Evolutionary conservation across 2,113 vertebrate species (phyloP), one percentile per base, ranked within the genome.

Genomic region (Passer montanus): DNA sequence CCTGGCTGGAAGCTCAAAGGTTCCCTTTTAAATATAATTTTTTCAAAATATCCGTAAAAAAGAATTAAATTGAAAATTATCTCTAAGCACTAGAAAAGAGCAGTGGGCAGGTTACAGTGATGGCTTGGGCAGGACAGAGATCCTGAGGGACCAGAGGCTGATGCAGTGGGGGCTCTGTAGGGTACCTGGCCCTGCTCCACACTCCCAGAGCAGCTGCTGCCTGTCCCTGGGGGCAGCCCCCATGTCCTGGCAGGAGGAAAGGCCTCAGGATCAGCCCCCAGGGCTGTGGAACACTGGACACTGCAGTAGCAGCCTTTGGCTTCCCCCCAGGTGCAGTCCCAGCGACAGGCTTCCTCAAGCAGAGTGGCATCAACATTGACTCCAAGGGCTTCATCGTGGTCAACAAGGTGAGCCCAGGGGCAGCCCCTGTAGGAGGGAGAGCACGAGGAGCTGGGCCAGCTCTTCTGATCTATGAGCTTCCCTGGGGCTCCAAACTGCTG

Each of bases 381-480:
- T 99, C 99, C 72, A 99, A 98, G 92, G 99, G 99, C 92, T 99
- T 99, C 97, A 98, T 99, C 9, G 97, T 99, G 11, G 99, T 99
- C 93, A 99, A 99, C 95, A 99, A 99, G 99, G 99, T 99, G 94
- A 94, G 75, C 30, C 4, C 4, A 33, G 72, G 47, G 41, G 6
- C 47, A 85, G 39, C 26, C 26, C 8, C 35, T 26, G 39, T 5
- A 1, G 8, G 21, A 44, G n/a, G 49, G 16, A 28, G 17, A 50
- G 33, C 44, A 56, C 41, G 44, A 64, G 43, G 23, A 50, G 28
- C 6, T 13, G 30, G 11, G 35, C 12, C 47, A 37, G 19, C n/a
- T 35, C 10, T 39, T 33, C 56, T 41, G 44, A 3, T 3, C 19
- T n/a, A 6, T 44, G 30, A 88, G 27, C 76, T 74, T 59, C 35